Evolutionary conservation across 92 coral and sea anemone species (phyloP), one percentile per base, ranked within the genome.

Genomic region (Epizoanthus rinbou): DNA sequence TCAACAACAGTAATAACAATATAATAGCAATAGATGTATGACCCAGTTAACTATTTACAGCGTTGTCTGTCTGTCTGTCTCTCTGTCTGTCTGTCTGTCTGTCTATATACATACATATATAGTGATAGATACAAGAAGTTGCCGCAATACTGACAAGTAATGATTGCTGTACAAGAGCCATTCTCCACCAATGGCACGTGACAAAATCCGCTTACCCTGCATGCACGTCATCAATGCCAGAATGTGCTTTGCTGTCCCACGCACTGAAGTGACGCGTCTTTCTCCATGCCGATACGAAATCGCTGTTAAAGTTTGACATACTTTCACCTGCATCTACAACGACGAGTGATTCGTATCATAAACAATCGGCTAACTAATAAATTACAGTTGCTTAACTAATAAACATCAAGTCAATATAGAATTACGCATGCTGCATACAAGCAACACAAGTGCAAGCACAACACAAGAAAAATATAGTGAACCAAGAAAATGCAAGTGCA

Each of bases 201-300:
- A 22, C 37, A 16, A 10, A 7, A 3, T 14, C n/a, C 13, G 69
- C 86, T 81, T 89, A 93, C 98, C 98, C 98, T 73, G 98, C 92
- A 91, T 89, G 98, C 81, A 93, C 87, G 69, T 93, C 98, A 65
- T 93, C 98, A 43, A 93, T 89, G 60, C 98, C 98, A 76, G 89
- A 92, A 85, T 93, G 94, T 84, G 88, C 88, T 72, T 87, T 87
- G 71, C 67, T 88, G 37, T 85, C 83, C 98, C 98, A 93, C 14
- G 82, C 76, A 41, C 63, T 82, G 74, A 79, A 91, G 67, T 93
- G 90, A 50, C 76, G 89, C 19, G 98, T 93, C 41, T 50, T 88
- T 86, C 86, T 93, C 98, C 98, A 93, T 68, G 95, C 90, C 43
- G 90, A 80, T 41, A 93, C 78, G 64, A 93, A 93, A 25, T 83